Conservation (phyloP, 2,113 vertebrate genomes). For the Psittacus erithacus region DNA sequence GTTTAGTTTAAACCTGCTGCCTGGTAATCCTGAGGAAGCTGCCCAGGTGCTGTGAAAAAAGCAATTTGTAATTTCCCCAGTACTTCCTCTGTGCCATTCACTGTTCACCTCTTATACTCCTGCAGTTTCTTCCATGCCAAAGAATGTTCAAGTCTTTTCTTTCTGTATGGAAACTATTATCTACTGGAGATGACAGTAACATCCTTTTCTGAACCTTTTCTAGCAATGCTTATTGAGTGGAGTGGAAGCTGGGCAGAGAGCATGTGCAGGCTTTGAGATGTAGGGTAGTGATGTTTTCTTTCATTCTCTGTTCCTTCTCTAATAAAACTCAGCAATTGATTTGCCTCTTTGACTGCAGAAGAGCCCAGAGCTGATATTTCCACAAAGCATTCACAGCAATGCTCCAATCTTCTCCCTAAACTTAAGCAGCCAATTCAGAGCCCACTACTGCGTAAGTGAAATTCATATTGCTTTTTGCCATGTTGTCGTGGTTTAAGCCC, state of each 20-base stretch:
- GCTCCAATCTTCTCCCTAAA: background rate
- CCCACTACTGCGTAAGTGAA: background rate
- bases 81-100: background rate
- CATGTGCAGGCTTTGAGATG: background rate
- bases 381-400: background rate
- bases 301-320: background rate
- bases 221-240: background rate
- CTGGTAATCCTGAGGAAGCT: background rate
- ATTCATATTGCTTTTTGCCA: background rate
- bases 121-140: background rate
- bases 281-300: background rate
- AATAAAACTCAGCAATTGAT: background rate
- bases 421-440: background rate
- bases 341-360: background rate
- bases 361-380: background rate
- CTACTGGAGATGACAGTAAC: background rate
- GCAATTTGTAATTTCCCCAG: background rate
- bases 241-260: background rate
- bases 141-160: background rate
- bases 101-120: background rate
- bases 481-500: too few species aligned
- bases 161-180: background rate
- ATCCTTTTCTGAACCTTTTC: background rate
- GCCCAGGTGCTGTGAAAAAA: background rate
- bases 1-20: slow-evolving; percentile 41